Conservation (phyloP, 2,113 vertebrate genomes). For the Aramus guarauna region DNA sequence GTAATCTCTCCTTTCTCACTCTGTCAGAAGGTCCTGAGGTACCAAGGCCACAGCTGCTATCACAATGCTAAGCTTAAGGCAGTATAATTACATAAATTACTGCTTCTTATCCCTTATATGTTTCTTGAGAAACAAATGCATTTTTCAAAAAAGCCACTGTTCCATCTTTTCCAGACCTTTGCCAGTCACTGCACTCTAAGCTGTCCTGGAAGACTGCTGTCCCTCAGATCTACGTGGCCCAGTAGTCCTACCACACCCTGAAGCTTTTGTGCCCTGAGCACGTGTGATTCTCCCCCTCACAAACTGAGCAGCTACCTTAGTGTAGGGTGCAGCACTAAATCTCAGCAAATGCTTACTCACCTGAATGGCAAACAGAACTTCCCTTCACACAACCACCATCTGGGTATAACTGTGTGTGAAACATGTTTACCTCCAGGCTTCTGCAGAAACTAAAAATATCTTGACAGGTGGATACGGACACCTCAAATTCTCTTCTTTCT, state of each 20-base stretch:
- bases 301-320: background rate
- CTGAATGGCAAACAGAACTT: background rate
- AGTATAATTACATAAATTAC: background rate
- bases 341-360: background rate
- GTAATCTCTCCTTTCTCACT: background rate
- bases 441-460: background rate
- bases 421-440: background rate
- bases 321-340: background rate
- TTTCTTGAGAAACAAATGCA: background rate
- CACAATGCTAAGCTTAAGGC: constrained; percentile 1
- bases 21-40: background rate
- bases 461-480: background rate
- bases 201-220: background rate
- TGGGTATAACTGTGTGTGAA: background rate
- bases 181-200: background rate
- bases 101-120: background rate
- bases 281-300: background rate
- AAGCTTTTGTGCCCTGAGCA: background rate
- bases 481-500: background rate
- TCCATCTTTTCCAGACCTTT: background rate
- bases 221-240: background rate
- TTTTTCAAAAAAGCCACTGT: background rate
- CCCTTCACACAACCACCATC: background rate
- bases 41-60: constrained; percentile 29
- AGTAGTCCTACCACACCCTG: background rate